Base-by-base conservation (phyloP, 2,113 vertebrate species). In the Gracilinanus agilis region DNA sequence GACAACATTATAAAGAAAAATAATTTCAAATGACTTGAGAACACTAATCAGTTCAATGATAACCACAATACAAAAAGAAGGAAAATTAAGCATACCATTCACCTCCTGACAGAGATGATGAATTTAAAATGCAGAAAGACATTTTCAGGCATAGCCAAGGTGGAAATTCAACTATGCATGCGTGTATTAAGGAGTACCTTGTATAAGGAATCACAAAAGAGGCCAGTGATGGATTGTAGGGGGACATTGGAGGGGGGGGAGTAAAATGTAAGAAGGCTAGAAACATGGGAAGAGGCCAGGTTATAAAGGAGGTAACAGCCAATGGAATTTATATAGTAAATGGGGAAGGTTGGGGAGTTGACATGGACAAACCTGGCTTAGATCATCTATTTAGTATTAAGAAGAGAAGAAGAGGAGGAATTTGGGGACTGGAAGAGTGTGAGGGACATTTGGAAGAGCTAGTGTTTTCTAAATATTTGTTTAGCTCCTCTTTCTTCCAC, bases 321-420 rank as follows among this genome's bases (percentile, higher is more conserved):
- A 67, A 12, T n/a, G 29, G 12, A 34, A 24, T 67, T 67, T 67
- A 67, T 67, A 34, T 67, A 29, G 29, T 67, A 6, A 13, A 67
- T 3, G 34, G 13, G 29, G 61, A n/a, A 3, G 24, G 56, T 58
- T 58, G 56, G 56, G 56, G 56, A 58, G 29, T 29, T 34, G 29
- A 67, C 29, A 67, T 34, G 12, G 13, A 34, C 61, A 67, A 11
- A n/a, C 29, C 29, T n/a, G 29, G 29, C 61, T n/a, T n/a, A 10
- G 49, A 23, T 21, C 25, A 0, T 19, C 1, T 2, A 29, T 13
- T 27, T 21, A 44, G 6, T 91, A 0, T 3, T 0, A 0, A 7
- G 27, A 23, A 2, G 53, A 56, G 58, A 25, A 12, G 34, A 61
- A 61, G 61, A 67, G 61, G 58, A 61, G 3, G 29, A 67, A 34